A percentile compares a stretch with the other conserved stretches of the same genome.
These are phyloP conservation scores for Formica aserva DNA, from an alignment of 2,888 invertebrate species.

Conservation along the genomic window DNA sequence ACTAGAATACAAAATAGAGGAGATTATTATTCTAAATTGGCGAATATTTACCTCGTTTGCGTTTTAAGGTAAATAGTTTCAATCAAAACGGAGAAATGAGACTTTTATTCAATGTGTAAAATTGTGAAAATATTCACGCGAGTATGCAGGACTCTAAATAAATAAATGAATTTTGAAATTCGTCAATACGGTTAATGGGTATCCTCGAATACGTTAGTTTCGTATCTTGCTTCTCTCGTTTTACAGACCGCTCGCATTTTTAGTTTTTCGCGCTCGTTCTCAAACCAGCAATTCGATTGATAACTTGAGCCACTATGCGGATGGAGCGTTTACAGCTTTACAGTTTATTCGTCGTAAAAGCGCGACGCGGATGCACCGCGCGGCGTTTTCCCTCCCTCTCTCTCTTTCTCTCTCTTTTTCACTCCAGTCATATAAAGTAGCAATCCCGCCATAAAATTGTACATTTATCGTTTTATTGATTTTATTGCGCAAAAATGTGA, in stretches of 20 bases:
- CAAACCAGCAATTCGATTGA: slow-evolving; percentile 50
- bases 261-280: slow-evolving; percentile 35
- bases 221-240: slow-evolving; percentile 10
- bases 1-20: not conserved
- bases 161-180: slow-evolving; percentile 27
- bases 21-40: not conserved
- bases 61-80: not conserved
- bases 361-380: slow-evolving; percentile 16
- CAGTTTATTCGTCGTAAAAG: slow-evolving; percentile 63
- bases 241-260: slow-evolving; percentile 43
- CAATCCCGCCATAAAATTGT: slow-evolving; percentile 48
- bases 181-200: not conserved
- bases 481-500: slow-evolving; percentile 31
- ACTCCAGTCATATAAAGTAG: slow-evolving; percentile 42
- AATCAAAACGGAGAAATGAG: not conserved
- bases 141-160: not conserved
- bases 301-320: slow-evolving; percentile 50
- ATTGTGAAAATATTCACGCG: not conserved
- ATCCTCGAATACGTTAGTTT: slow-evolving; percentile 11
- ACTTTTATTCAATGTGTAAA: not conserved
- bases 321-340: slow-evolving; percentile 57
- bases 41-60: not conserved
- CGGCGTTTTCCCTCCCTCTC: not conserved
- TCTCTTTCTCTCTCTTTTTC: not conserved
- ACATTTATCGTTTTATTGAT: slow-evolving; percentile 49